Conservation (phyloP, 2,888 invertebrate genomes). For the Brachyptera putata region DNA sequence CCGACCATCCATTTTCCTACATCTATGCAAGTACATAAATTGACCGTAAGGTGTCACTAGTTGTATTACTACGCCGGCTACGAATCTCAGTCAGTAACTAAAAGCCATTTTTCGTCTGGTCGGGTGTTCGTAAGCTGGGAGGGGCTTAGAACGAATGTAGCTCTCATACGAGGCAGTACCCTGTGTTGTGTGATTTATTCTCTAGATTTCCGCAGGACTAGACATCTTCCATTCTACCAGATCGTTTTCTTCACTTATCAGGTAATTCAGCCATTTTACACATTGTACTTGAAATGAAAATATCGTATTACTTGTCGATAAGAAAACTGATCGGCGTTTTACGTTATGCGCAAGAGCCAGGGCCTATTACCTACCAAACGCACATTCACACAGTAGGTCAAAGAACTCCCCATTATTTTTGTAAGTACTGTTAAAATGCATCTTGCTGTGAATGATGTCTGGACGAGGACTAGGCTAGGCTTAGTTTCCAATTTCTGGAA, state of each 20-base stretch:
- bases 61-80: background rate
- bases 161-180: constrained; percentile 8
- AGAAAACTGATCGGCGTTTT: background rate
- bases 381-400: constrained; percentile 5
- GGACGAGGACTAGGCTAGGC: too few relatives aligned
- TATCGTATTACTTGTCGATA: too few relatives aligned
- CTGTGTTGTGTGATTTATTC: constrained; percentile 14
- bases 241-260: constrained; percentile 19
- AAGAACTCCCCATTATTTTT: background rate
- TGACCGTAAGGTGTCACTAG: too few relatives aligned
- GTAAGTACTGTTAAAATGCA: background rate
- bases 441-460: background rate
- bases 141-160: constrained; percentile 26
- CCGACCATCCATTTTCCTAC: too few relatives aligned
- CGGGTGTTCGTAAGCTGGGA: constrained; percentile 19
- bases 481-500: too few relatives aligned
- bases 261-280: constrained; percentile 6
- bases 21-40: too few relatives aligned
- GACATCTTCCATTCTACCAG: background rate
- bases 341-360: background rate
- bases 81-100: background rate
- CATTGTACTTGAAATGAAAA: too few relatives aligned
- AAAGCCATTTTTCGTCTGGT: background rate
- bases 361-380: background rate
- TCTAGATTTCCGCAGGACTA: constrained; percentile 18